Evolutionary conservation across 2,888 invertebrate genomes (phyloP), one percentile per base, ranked within the genome.

Genomic region (Plebejus argus): DNA sequence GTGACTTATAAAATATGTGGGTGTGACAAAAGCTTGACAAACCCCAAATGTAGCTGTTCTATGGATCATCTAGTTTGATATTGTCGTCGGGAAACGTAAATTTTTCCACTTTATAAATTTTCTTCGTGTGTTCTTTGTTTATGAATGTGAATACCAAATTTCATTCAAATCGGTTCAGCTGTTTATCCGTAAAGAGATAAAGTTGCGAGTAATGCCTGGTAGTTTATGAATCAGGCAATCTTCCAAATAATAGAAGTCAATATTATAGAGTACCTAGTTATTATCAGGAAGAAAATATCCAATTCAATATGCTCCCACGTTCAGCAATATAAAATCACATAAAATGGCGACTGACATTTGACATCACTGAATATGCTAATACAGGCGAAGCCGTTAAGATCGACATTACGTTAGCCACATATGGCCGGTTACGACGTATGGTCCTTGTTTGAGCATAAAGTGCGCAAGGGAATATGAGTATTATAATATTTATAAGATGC

Each of bases 401-500:
- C 84, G 84, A 84, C 85, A 84, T 87, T 87, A 84, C 75, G 84
- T 84, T 85, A 85, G 82, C 84, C 85, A 78, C 84, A 81, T 84
- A 86, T 77, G 83, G 84, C 71, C 77, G 81, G 66, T 23, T 39
- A 78, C 53, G 66, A 75, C 76, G 76, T 77, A 23, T 28, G 61
- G 76, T 76, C 77, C 79, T 79, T 78, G 77, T 79, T 71, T 77
- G 79, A 77, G 71, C 78, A 74, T 74, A 74, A 74, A 75, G 10
- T 74, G 56, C 35, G 58, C 76, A 33, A 76, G 33, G 78, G 66
- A 71, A 53, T 74, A 74, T 53, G 49, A 33, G 23, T 53, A 49
- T 53, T 74, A 74, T 8, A 53, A 74, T 53, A 74, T 74, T 74
- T 18, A 49, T 74, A 49, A 28, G 45, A 66, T 4, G 66, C 66